Conservation (phyloP, 2,113 vertebrate species). For the Sakesphorus luctuosus region DNA sequence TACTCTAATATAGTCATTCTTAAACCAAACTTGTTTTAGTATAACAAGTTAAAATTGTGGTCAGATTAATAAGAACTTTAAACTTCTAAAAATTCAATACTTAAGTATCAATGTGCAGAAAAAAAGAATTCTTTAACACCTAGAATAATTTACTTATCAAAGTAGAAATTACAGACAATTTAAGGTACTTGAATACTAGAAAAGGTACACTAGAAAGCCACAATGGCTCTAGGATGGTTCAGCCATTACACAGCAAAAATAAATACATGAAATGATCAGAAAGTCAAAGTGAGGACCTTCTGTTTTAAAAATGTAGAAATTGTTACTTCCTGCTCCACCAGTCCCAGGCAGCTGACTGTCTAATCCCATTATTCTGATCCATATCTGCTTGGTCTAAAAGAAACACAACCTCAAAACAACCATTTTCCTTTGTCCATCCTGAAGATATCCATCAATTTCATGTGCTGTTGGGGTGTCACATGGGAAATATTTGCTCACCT, state of each 20-base stretch:
- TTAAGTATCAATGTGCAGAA: background rate
- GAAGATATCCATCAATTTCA: background rate
- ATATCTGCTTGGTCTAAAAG: background rate
- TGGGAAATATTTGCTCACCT: background rate
- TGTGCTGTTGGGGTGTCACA: fast-evolving
- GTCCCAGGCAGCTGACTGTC: background rate
- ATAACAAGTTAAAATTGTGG: background rate
- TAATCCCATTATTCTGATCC: background rate
- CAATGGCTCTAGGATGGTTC: background rate
- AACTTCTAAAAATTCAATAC: background rate
- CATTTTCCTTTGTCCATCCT: background rate
- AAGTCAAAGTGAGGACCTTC: background rate
- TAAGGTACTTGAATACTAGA: background rate
- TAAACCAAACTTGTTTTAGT: background rate
- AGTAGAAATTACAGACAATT: background rate
- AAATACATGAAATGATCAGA: background rate
- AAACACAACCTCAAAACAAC: background rate
- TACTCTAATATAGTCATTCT: background rate
- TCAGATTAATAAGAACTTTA: background rate
- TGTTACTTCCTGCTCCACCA: background rate
- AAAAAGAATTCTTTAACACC: background rate
- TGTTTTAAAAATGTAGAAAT: background rate
- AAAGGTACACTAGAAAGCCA: background rate
- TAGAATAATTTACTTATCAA: background rate
- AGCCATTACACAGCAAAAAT: background rate